Evolutionary conservation across 1,140 invertebrate species (phyloP), one percentile per base, ranked within the genome.

Genomic region (Ostrea denselamellosa): DNA sequence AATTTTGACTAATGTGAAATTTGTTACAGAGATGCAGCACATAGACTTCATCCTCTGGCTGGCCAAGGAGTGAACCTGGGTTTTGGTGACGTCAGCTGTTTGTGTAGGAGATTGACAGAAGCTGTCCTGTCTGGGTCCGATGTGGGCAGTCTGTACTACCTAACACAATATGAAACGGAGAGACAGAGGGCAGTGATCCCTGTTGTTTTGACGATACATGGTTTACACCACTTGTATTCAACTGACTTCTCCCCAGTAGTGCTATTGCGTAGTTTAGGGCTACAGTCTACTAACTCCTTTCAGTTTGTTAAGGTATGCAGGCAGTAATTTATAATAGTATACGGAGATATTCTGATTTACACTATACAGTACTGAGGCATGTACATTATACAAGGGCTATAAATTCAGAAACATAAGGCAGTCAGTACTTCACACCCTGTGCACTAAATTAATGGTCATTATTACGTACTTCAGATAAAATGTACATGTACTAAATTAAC

Each of bases 61-160:
- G 99, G 99, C 0, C 98, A 99, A 95, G 99, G 99, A 14, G 98
- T 99, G 0, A 99, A 99, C 95, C 95, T 99, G 71, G 99, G 99
- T 7, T 99, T 99, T 95, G 98, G 97, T 34, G 99, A 99, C 95
- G 97, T 99, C 0, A 93, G 95, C 17, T 96, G 96, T 90, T 95
- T 99, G 0, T 96, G 96, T 12, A 93, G 97, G 83, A 93, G 96
- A 5, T 93, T 99, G 19, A 96, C 96, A 7, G 96, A 97, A 77
- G 96, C 97, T 5, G 95, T 96, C 0, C 96, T 96, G 90, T 95
- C 96, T 90, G 99, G 99, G 10, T 96, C 96, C 81, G 96, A 96
- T 92, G 94, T 98, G 83, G 96, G 97, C 97, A 54, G 85, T 9
- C 85, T 65, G 34, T 83, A 44, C 8, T 86, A 53, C 54, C 53